A percentile compares a stretch with the other conserved stretches of the same genome.
phyloP scores from a whole-genome alignment of 2,113 vertebrate species.

The Eupsittula cactorum region DNA sequence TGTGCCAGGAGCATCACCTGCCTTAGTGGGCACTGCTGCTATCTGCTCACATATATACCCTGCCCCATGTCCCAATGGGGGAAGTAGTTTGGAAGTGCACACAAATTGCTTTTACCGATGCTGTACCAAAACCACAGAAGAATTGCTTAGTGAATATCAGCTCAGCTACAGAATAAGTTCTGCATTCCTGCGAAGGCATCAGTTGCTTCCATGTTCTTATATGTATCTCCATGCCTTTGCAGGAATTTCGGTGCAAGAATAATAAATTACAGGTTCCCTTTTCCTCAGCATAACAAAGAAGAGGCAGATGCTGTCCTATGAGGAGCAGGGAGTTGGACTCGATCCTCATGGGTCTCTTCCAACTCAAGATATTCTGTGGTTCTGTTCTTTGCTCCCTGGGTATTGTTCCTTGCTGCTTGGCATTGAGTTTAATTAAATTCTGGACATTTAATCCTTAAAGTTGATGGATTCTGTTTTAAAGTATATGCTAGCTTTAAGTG shows the following conservation, averaged over 20 bases:
- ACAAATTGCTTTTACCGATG: background rate
- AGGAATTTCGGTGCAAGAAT: background rate
- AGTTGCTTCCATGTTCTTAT: background rate
- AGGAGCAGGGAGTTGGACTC: background rate
- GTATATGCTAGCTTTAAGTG: background rate
- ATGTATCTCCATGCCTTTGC: background rate
- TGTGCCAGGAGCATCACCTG: background rate
- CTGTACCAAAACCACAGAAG: background rate
- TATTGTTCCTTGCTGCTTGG: constrained; percentile 14
- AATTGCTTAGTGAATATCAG: background rate
- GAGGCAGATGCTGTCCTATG: background rate
- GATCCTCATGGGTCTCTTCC: background rate
- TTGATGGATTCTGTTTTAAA: constrained; percentile 12
- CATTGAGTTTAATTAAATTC: constrained; percentile 38
- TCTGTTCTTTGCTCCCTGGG: background rate
- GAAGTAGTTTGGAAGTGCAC: background rate
- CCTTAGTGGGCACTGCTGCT: background rate
- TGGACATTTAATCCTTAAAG: background rate
- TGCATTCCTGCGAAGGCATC: background rate
- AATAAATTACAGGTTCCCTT: background rate
- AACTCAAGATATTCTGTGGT: background rate
- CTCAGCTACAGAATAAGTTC: background rate
- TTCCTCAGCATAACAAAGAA: background rate
- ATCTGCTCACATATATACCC: background rate
- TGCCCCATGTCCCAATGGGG: background rate